Base-by-base conservation (phyloP, 1,140 invertebrate species). In the Frieseomelitta varia region DNA sequence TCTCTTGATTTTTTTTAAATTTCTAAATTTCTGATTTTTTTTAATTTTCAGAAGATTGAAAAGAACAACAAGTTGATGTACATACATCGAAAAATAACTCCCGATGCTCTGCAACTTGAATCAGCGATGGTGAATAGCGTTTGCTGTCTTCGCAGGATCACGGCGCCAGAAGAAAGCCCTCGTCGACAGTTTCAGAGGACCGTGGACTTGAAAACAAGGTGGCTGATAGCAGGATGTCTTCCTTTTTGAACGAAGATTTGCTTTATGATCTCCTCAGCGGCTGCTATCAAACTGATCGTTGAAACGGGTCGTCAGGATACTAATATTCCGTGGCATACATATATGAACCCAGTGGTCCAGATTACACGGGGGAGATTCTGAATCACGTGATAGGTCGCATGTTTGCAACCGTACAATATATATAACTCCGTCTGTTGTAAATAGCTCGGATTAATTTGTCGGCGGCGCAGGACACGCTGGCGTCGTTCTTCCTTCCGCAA, bases 231-330 rank as follows among this genome's bases (percentile, higher is more conserved):
- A 21, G 4, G 51, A 82, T 84, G 71, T 58, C 76, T 77, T 87
- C 65, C 79, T 80, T 80, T 56, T 21, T 21, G 67, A 84, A 86
- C 69, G 73, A 84, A 90, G 86, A 89, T 87, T 85, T 2, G 71
- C 86, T 88, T 89, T 88, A 81, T 91, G 73, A 19, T 85, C 92
- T 90, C 86, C 76, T 89, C 93, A 90, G 86, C 90, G 91, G 91
- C 87, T 86, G 87, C 91, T 80, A 89, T 90, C 88, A 85, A 84
- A 94, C 93, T 94, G 93, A 91, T 93, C 88, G 91, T 89, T 91
- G 81, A 87, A 91, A 92, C 88, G 88, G 55, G 67, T 90, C 90
- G 87, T 88, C 90, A 89, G 90, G 88, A 90, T 91, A 91, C 88
- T 93, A 92, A 92, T 92, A 92, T 93, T 85, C 85, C 27, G 81